Evolutionary conservation across 2,888 invertebrate species (phyloP).

Genomic region (Himalopsyche anomala): DNA sequence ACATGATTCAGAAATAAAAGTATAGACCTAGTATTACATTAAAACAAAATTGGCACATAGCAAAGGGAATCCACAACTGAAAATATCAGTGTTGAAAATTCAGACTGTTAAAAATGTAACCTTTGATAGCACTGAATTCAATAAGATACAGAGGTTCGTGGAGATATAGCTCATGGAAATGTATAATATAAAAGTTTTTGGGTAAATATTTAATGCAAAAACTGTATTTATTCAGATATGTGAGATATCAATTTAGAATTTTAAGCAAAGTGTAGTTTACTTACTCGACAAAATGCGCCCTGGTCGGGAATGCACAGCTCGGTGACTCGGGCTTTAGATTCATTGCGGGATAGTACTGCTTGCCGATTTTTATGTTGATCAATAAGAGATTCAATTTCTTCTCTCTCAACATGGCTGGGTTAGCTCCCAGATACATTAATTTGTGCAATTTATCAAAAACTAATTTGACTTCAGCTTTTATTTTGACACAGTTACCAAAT

Average conservation of each 20-base stretch:
- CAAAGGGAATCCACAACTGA: background rate
- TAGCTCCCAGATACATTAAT: constrained; percentile 74
- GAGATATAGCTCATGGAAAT: no score
- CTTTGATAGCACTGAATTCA: no score
- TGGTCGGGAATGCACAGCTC: constrained; percentile 71
- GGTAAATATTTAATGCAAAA: no score
- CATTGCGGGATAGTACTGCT: constrained; percentile 72
- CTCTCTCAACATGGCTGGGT: constrained; percentile 71
- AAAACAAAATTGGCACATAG: background rate
- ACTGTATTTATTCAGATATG: background rate
- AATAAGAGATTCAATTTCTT: constrained; percentile 72
- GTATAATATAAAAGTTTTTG: no score
- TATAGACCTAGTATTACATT: background rate
- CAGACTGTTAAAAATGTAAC: no score
- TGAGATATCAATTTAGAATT: background rate
- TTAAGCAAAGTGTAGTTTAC: background rate
- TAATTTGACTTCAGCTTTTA: constrained; percentile 69
- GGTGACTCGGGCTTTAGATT: constrained; percentile 71
- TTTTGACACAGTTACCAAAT: constrained; percentile 71
- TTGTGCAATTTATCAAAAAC: constrained; percentile 71
- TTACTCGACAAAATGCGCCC: constrained; percentile 71
- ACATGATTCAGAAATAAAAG: background rate
- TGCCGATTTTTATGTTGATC: constrained; percentile 70
- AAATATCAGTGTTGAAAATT: background rate
- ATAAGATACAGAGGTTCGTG: no score